Evolutionary conservation across 2,113 vertebrate species (phyloP), one percentile per base, ranked within the genome.

Genomic region (Varanus salvator): DNA sequence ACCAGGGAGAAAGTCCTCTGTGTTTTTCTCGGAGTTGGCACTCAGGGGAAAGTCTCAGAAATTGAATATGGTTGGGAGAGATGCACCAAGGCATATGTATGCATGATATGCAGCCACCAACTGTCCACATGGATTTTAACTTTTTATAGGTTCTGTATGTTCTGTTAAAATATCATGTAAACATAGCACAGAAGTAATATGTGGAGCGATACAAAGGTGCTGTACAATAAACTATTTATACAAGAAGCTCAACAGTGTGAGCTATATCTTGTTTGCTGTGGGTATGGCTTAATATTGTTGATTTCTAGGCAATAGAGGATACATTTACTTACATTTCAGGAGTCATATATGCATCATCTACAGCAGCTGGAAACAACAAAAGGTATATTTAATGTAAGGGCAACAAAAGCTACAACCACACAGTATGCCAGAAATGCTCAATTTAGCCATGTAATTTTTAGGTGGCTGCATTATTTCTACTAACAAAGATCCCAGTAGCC

Each of bases 301-400:
- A 0, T 48, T 71, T 80, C 4, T n/a, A 1, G 38, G 85, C 50
- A 0, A 6, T 25, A 48, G 1, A 12, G 8, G n/a, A 52, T 17
- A 85, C 29, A 57, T 44, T 3, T 1, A 50, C 97, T 97, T 87
- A 97, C 97, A 95, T 95, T 86, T 92, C 81, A 0, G 93, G 93
- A 89, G 66, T 91, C 90, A 95, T 7, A 87, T 90, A 89, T 34
- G 87, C 83, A 2, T 96, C 96, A 86, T 95, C 90, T 0, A 0
- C 68, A 80, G 94, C 87, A 93, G 74, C 97, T 97, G 96, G 86
- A 96, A 91, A 91, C 50, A 95, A 93, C 54, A 92, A 31, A 94
- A 92, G 1, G 85, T 74, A 87, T 27, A 76, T 34, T 94, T 93
- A 93, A 27, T 0, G 0, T 0, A 60, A 23, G 85, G 3, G 23